Evolutionary conservation across 2,797 vertebrate species (phyloP), one percentile per base, ranked within the genome.

Genomic region (Sciurus vulgaris): DNA sequence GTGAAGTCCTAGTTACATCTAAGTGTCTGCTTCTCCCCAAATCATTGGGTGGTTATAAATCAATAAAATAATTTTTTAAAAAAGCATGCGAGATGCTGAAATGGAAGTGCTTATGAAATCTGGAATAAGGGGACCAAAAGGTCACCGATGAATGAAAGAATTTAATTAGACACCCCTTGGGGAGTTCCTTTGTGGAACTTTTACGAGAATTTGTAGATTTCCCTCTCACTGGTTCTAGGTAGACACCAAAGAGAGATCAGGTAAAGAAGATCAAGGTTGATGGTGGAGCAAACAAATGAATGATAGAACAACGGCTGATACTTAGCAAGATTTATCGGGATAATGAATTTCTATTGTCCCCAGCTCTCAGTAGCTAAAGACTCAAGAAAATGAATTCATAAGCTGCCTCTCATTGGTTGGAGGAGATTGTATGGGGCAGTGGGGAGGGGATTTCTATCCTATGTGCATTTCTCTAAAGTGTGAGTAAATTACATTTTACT

Each of bases 181-280:
- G 2, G 11, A 8, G 20, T 56, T 38, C 41, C 20, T 47, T 17
- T 6, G 2, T 24, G 56, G 8, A 54, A 38, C 4, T 88, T 69
- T 90, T 30, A 69, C 38, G 33, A 95, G 30, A 35, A 72, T 38
- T 24, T 11, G 0, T 24, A 28, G 1, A 28, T 86, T 94, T 22
- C n/a, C 47, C n/a, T 47, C 35, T 91, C 65, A 28, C n/a, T 47
- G 20, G 17, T 69, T 22, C 44, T n/a, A 93, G 72, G 35, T 24
- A 91, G 56, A 72, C 8, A 41, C 15, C 82, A 38, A 96, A 86
- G 73, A 79, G 26, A 95, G 61, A 69, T 69, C 11, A 41, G 28
- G 18, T n/a, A n/a, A 4, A 24, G 17, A 93, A 86, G 72, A 69
- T 7, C 51, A 17, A 54, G 15, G 13, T 35, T 85, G 38, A 67